Base-by-base conservation (phyloP, 2,888 invertebrate genomes). In the Phoenoteleia sp. region DNA sequence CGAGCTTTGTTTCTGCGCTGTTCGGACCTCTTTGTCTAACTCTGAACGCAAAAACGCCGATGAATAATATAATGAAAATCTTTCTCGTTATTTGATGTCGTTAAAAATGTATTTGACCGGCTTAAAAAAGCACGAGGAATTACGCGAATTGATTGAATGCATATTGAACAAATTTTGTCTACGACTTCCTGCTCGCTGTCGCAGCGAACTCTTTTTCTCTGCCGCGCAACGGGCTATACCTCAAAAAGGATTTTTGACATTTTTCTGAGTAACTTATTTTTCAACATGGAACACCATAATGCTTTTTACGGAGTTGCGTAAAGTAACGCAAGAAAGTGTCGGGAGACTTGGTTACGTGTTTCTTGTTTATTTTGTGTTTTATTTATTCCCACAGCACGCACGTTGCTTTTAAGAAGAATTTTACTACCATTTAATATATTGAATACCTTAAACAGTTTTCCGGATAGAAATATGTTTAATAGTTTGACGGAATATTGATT, bases 251-350 rank as follows among this genome's bases (percentile, higher is more conserved):
- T 75, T 75, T 64, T 64, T 45, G 75, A 64, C 75, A 52, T 54
- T 64, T 64, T 75, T 49, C 42, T 21, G 45, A 42, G 64, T 42
- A 75, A 64, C 56, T 54, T 36, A 64, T 64, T 75, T 42, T 75
- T 66, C 62, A 62, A 19, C 52, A 29, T 39, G 15, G 74, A 75
- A 75, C 54, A 66, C 66, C 75, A 64, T 56, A 75, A 75, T 56
- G 75, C 75, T 75, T 66, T 75, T 60, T 72, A 62, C 49, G 23
- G 33, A 58, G 58, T 58, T 33, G 29, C 23, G 25, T 21, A 33
- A 64, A 75, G 64, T 64, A 54, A 60, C 36, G 27, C 23, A 54
- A 54, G 29, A 54, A 39, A 62, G 39, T 52, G 62, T 52, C 36
- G 42, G 42, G 62, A 64, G 62, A 54, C 33, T 74, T 62, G 23